These are phyloP conservation scores for Drosophila bunnanda DNA, from an alignment of 2,888 invertebrate genomes.

Conservation along the genomic window DNA sequence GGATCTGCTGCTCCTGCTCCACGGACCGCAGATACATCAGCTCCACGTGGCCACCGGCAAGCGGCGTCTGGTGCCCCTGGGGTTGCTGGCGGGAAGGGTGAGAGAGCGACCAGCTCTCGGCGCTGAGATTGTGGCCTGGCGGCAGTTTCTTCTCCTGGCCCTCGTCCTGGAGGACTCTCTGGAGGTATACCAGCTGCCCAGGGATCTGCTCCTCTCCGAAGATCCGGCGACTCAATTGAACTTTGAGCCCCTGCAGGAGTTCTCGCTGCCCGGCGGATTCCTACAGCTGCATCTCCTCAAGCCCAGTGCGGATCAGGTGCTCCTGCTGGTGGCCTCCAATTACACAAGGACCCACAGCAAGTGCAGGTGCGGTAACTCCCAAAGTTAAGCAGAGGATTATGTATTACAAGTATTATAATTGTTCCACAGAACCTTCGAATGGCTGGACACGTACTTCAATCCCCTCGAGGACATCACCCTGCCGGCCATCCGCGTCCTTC, in stretches of 20 bases:
- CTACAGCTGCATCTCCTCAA: constrained; percentile 69
- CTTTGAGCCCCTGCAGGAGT: constrained; percentile 78
- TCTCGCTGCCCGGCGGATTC: constrained; percentile 69
- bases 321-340: constrained; percentile 70
- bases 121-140: constrained; percentile 77
- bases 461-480: constrained; percentile 74
- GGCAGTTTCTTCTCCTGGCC: constrained; percentile 71
- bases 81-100: constrained; percentile 68
- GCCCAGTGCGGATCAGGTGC: constrained; percentile 62
- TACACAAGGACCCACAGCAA: constrained; percentile 68
- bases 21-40: constrained; percentile 79
- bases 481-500: constrained; percentile 67
- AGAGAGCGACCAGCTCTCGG: constrained; percentile 51
- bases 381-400: background rate
- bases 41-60: constrained; percentile 66
- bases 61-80: constrained; percentile 75
- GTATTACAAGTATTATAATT: no score
- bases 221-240: constrained; percentile 41
- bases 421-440: constrained; percentile 74
- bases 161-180: constrained; percentile 74
- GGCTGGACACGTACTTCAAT: constrained; percentile 81
- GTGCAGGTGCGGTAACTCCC: constrained; percentile 48
- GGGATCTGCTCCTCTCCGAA: constrained; percentile 53
- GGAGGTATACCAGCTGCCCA: constrained; percentile 78
- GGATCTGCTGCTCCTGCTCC: constrained; percentile 73